A percentile compares a stretch with the other conserved stretches of the same genome.
phyloP scores from a whole-genome alignment of 2,888 invertebrate genomes.

The Polylopha cassiicola region DNA sequence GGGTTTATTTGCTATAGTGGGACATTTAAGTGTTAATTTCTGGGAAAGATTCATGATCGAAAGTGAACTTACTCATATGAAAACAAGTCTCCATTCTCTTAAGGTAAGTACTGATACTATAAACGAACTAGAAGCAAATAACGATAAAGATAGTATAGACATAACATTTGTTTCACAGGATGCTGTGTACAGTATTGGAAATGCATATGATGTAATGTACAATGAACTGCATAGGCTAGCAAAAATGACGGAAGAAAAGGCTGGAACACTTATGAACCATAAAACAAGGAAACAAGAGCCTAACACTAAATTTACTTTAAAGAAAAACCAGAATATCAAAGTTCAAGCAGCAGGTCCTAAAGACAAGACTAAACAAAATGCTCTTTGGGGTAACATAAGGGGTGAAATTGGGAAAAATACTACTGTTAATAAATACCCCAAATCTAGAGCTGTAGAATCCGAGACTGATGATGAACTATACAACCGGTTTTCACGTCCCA shows the following conservation, averaged over 20 bases:
- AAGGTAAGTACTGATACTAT: constrained; percentile 40
- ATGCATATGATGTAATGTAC: constrained; percentile 48
- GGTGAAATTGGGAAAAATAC: too few relatives aligned
- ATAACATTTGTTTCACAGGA: constrained; percentile 38
- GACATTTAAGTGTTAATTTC: constrained; percentile 48
- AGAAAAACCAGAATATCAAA: neutral
- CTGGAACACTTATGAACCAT: constrained; percentile 1
- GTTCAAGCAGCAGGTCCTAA: too few relatives aligned
- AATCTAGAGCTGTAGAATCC: too few relatives aligned
- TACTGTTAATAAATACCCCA: too few relatives aligned
- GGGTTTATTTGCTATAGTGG: constrained; percentile 41
- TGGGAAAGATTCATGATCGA: constrained; percentile 55
- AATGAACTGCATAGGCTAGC: constrained; percentile 39
- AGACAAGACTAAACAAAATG: too few relatives aligned
- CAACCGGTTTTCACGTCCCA: too few relatives aligned
- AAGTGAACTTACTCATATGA: constrained; percentile 46
- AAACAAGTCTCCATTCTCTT: constrained; percentile 42
- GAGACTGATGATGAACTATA: too few relatives aligned
- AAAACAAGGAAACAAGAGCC: neutral
- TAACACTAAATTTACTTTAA: neutral
- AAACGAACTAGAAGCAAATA: too few relatives aligned
- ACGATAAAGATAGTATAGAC: too few relatives aligned
- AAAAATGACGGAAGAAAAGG: constrained; percentile 22
- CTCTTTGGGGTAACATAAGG: too few relatives aligned
- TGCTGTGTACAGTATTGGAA: constrained; percentile 43